Evolutionary conservation across 2,113 vertebrate genomes (phyloP), one percentile per base, ranked within the genome.

Genomic region (Polyodon spathula): DNA sequence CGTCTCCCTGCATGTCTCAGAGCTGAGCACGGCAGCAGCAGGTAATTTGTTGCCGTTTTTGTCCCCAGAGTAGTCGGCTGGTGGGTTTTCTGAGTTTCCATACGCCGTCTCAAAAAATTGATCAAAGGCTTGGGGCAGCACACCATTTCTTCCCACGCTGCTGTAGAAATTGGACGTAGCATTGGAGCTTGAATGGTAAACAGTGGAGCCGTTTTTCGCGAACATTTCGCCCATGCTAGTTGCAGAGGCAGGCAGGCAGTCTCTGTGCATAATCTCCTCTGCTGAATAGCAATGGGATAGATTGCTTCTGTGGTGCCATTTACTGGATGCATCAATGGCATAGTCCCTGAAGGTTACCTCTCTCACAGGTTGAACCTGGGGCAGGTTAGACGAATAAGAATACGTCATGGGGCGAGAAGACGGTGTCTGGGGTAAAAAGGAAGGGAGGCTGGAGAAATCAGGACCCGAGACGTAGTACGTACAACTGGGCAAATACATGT

Each of bases 401-500:
- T 98, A 98, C 80, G 93, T 89, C 90, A 97, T 85, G 81, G 95
- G 93, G 84, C 94, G 93, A 82, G 96, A 93, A 83, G 96, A 91
- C 85, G 96, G 93, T 83, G 87, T 93, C 83, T 97, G 96, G 86
- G 92, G 92, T 79, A 98, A 82, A 85, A 97, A 98, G 79, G 94
- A 92, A 86, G 96, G 95, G 81, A 98, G 91, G 84, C 92, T 92
- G 81, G 95, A 87, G 82, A 98, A 96, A 80, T 98, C 95, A 76
- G 94, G 88, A 83, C 92, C 93, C 81, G 95, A 94, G 79, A 97
- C 93, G 86, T 98, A 98, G 87, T 98, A 98, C 79, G 95, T 97
- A 88, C 96, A 97, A 89, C 93, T 96, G 82, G 96, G 96, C 84
- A 98, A 85, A 89, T 97, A 98, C 94, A 97, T 96, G 84, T 92